phyloP scores from a whole-genome alignment of 1,140 invertebrate genomes.

The Palaemon carinicauda region DNA sequence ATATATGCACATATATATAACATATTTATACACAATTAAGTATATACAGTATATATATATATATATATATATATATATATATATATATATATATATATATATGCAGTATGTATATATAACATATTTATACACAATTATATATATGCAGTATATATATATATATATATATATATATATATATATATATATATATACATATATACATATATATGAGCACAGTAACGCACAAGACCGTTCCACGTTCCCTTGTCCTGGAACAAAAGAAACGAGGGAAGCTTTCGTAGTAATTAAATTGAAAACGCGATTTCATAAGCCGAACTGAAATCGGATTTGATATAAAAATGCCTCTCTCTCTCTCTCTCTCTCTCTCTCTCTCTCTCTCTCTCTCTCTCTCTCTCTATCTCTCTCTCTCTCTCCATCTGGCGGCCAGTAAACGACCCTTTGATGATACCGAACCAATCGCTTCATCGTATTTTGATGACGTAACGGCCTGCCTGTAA shows the following conservation, averaged over 20 bases:
- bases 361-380: neutral
- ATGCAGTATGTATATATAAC: neutral
- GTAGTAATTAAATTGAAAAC: too few species aligned
- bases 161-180: neutral
- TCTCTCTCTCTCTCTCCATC: neutral
- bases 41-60: neutral
- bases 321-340: too few species aligned
- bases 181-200: neutral
- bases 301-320: too few species aligned
- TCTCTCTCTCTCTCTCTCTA: neutral
- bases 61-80: neutral
- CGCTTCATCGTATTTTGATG: constrained; percentile 44
- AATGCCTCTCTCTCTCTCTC: neutral
- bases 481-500: constrained; percentile 28
- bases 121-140: neutral
- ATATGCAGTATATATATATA: neutral
- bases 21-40: too few species aligned
- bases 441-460: constrained; percentile 51
- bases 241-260: neutral
- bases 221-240: too few species aligned
- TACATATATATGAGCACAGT: too few species aligned
- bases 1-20: neutral
- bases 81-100: neutral
- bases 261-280: too few species aligned
- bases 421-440: neutral